Percentiles rank a stretch among this genome's conserved stretches.
phyloP scores from a whole-genome alignment of 2,113 vertebrate genomes.

The Corythornis cristatus region DNA sequence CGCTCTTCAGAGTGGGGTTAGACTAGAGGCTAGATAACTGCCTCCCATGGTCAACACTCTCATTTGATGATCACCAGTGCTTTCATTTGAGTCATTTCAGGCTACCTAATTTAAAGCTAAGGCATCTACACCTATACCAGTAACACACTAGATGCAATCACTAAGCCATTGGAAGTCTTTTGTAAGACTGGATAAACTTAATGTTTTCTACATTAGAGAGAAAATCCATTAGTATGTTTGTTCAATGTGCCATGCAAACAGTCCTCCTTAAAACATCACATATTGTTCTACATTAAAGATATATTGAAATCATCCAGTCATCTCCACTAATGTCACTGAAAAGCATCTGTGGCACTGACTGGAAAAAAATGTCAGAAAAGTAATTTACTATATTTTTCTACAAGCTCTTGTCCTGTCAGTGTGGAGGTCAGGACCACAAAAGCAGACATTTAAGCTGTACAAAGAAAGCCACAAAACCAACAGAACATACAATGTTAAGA shows the following conservation, averaged over 20 bases:
- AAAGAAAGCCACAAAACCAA: neutral
- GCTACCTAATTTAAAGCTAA: neutral
- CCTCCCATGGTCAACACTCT: neutral
- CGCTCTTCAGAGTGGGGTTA: accelerated
- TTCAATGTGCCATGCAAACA: neutral
- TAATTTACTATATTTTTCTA: neutral
- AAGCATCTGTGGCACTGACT: neutral
- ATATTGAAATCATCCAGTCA: neutral
- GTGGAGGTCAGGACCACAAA: neutral
- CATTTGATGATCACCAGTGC: neutral
- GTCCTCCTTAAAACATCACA: neutral
- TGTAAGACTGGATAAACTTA: neutral
- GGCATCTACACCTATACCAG: neutral
- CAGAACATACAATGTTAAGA: neutral
- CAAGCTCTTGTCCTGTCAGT: neutral
- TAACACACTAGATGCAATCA: neutral
- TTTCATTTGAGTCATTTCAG: neutral
- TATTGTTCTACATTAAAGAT: neutral
- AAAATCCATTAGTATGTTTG: neutral
- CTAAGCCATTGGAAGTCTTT: neutral
- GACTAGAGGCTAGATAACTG: neutral
- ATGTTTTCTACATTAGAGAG: neutral
- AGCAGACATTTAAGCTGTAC: neutral
- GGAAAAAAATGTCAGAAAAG: neutral
- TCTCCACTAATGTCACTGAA: neutral